Evolutionary conservation across 1,140 invertebrate genomes (phyloP).

Genomic region (Lepidostoma basale): DNA sequence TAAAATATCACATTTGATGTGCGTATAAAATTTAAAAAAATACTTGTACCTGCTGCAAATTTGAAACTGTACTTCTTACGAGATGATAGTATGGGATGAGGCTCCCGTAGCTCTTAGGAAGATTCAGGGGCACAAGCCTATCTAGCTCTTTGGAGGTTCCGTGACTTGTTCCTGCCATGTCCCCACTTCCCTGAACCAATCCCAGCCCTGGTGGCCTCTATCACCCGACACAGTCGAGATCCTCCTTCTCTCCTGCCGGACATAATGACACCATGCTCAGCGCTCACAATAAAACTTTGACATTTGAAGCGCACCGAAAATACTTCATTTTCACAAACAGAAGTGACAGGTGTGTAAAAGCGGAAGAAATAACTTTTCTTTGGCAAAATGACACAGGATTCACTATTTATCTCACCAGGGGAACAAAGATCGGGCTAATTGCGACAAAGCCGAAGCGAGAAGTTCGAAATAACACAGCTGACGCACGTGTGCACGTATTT

Average conservation of each 20-base stretch:
- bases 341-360: not conserved
- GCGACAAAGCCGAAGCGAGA: not conserved
- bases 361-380: conserved; percentile 7
- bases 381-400: conserved; percentile 1
- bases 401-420: not conserved
- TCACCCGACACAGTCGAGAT: no score
- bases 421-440: not conserved
- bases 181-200: no score
- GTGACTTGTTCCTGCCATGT: conserved; percentile 37
- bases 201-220: no score
- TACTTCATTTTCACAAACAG: not conserved
- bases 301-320: not conserved
- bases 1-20: not conserved
- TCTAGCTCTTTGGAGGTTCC: conserved; percentile 47
- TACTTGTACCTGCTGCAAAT: conserved; percentile 39
- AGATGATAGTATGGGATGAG: conserved; percentile 59
- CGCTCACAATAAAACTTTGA: not conserved
- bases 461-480: not conserved
- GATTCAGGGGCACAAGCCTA: conserved; percentile 51
- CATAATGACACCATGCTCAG: not conserved
- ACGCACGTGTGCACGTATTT: conserved; percentile 1
- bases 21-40: not conserved
- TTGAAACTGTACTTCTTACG: conserved; percentile 53
- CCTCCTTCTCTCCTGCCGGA: not conserved
- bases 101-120: conserved; percentile 59